These are phyloP conservation scores for Rhincodon typus DNA, from an alignment of 2,797 vertebrate species.

Conservation along the genomic window DNA sequence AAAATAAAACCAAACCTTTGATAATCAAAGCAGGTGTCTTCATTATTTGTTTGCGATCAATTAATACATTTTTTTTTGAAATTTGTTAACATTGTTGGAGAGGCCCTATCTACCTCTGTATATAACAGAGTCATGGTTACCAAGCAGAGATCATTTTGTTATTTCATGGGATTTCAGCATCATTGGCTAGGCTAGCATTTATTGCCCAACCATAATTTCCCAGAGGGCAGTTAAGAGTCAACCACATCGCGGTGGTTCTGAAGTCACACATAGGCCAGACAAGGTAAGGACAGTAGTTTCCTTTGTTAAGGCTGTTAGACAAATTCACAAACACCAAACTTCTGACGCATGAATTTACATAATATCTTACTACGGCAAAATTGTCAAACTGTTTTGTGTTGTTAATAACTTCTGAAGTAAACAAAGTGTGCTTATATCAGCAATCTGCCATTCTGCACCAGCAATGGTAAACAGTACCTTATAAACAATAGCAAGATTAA, in stretches of 20 bases:
- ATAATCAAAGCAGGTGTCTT: not conserved
- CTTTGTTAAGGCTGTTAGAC: not conserved
- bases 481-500: not conserved
- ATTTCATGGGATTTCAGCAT: no score
- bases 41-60: not conserved
- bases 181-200: no score
- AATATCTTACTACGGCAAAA: not conserved
- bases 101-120: not conserved
- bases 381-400: not conserved
- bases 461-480: not conserved
- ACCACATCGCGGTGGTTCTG: no score
- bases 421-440: not conserved
- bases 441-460: no score
- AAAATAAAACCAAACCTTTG: slow-evolving; percentile 24
- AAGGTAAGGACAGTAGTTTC: no score
- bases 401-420: not conserved
- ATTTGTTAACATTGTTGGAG: not conserved
- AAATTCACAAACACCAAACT: not conserved
- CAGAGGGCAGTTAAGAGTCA: no score
- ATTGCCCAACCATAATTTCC: no score
- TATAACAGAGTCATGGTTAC: not conserved
- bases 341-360: not conserved
- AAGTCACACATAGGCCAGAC: no score
- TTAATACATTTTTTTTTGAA: not conserved
- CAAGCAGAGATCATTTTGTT: not conserved